Base-by-base conservation (phyloP, 2,113 vertebrate species). In the Eptatretus burgeri region DNA sequence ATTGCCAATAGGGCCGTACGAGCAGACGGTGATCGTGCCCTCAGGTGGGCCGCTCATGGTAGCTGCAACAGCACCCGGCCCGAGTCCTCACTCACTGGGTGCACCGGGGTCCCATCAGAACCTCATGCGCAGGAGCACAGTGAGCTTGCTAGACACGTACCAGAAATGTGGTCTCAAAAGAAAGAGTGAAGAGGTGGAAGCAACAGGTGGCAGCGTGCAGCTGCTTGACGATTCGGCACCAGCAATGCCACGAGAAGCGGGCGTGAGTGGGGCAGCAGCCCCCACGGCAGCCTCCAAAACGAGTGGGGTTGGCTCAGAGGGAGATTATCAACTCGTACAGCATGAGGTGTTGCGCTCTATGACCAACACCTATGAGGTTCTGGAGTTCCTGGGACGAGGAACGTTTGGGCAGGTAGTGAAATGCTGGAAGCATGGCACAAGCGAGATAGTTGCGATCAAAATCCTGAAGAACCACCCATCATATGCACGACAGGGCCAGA, bases 401-500 rank as follows among this genome's bases (percentile, higher is more conserved):
- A 96, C 89, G 1, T 96, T 96, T 13, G 89, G 89, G 10, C 89
- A 96, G 74, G 89, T 96, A 71, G 88, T 85, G 0, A 96, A 96
- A 68, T 96, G 89, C 74, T 96, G 88, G 88, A 96, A 95, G 69
- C 75, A 86, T 16, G 93, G 86, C 69, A 96, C 88, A 1, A 96
- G 93, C 69, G 89, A 96, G 73, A 96, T 96, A 10, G 85, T 96
- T 71, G 89, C 89, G 2, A 95, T 96, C 71, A 96, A 96, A 72
- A 95, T 96, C 71, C 69, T 96, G 69, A 96, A 96, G 73, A 96
- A 96, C 68, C 89, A 96, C 63, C 89, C 89, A 1, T 96, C 89
- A 1, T 96, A 96, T 3, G 89, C 86, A 62, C 82, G 89, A 41
- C 89, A 96, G 69, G 89, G 89, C 27, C 89, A 96, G 72, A 94